Evolutionary conservation across 2,888 invertebrate species (phyloP).

Genomic region (Acrobasis suavella): DNA sequence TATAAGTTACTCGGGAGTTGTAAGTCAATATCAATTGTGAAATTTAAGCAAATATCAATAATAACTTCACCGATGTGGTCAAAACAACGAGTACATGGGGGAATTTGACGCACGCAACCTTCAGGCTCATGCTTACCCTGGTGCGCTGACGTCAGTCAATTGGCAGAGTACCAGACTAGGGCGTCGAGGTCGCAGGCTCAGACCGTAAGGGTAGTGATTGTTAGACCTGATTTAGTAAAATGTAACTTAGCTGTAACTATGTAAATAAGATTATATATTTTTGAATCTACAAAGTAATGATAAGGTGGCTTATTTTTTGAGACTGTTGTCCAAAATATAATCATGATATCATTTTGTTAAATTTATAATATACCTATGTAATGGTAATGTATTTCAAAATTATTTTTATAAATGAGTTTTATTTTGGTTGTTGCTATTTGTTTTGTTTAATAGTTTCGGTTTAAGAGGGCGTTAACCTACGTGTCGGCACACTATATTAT

Average conservation of each 20-base stretch:
- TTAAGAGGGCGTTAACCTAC: constrained; percentile 47
- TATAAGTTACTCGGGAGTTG: too few species aligned
- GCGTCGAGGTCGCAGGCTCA: constrained; percentile 25
- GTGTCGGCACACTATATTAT: constrained; percentile 60
- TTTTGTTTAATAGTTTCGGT: constrained; percentile 49
- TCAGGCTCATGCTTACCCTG: too few species aligned
- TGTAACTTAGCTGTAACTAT: constrained; percentile 40
- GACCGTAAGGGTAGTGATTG: constrained; percentile 25
- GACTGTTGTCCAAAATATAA: constrained; percentile 76
- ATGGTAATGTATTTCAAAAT: constrained; percentile 64
- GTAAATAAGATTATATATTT: constrained; percentile 71
- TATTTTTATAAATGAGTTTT: constrained; percentile 68
- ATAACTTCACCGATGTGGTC: not conserved
- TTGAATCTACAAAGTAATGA: constrained; percentile 64
- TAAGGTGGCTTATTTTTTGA: constrained; percentile 74
- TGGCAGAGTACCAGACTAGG: not conserved
- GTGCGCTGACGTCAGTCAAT: too few species aligned
- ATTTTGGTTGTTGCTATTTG: constrained; percentile 68
- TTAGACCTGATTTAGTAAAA: constrained; percentile 30
- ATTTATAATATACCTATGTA: constrained; percentile 55
- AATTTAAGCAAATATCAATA: too few species aligned
- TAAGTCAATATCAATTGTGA: too few species aligned
- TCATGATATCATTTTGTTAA: constrained; percentile 63
- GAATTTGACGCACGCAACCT: not conserved
- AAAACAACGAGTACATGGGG: not conserved